Percentiles rank a stretch among this genome's conserved stretches.
Evolutionary conservation across 2,888 invertebrate species (phyloP).

Genomic region (Luperina nickerlii): DNA sequence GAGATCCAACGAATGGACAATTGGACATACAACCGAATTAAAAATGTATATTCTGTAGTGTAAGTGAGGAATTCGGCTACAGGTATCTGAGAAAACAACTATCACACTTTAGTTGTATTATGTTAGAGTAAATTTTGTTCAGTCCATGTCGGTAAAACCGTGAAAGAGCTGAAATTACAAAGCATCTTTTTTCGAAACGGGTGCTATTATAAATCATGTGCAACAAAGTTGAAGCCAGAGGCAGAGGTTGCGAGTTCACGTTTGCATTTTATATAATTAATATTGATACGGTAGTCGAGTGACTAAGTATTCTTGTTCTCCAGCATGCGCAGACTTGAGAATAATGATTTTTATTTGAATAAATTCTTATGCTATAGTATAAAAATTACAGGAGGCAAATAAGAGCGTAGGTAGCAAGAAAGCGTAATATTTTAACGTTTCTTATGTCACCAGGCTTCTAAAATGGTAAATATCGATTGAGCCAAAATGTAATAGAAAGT

Average conservation of each 20-base stretch:
- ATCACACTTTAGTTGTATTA: conserved; percentile 73
- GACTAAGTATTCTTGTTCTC: conserved; percentile 69
- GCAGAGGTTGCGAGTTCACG: conserved; percentile 70
- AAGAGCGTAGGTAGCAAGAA: conserved; percentile 81
- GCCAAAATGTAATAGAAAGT: conserved; percentile 87
- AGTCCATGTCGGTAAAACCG: conserved; percentile 73
- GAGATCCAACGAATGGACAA: conserved; percentile 83
- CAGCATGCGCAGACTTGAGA: conserved; percentile 85
- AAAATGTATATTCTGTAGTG: conserved; percentile 75
- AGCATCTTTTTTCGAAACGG: conserved; percentile 77
- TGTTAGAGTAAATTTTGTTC: conserved; percentile 70
- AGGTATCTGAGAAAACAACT: conserved; percentile 84
- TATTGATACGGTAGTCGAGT: conserved; percentile 44
- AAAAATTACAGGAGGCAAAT: conserved; percentile 77
- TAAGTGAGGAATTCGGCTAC: conserved; percentile 81
- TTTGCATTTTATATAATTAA: conserved; percentile 58
- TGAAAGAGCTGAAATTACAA: conserved; percentile 82
- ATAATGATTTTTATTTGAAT: conserved; percentile 67
- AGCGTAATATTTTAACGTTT: conserved; percentile 76
- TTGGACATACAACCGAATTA: conserved; percentile 72
- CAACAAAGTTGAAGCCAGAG: conserved; percentile 86
- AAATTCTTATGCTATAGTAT: conserved; percentile 72
- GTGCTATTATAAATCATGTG: conserved; percentile 81
- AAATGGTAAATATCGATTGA: conserved; percentile 82
- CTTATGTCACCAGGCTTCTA: conserved; percentile 80